Conservation (phyloP, 2,888 invertebrate genomes). For the Campopleginae sp. region DNA sequence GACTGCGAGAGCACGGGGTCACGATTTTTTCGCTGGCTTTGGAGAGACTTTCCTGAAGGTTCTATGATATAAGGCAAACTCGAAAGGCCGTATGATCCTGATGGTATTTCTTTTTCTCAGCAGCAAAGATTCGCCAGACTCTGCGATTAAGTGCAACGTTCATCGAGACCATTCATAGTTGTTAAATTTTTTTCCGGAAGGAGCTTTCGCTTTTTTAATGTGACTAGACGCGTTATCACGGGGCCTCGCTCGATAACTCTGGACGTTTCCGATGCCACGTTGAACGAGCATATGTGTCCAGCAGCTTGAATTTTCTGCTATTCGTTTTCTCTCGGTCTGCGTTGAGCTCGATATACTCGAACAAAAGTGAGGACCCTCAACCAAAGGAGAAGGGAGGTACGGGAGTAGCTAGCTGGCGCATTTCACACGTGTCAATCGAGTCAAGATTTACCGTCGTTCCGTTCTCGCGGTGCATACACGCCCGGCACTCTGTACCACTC, state of each 20-base stretch:
- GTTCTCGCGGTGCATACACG: slow-evolving; percentile 64
- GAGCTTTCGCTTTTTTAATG: not conserved
- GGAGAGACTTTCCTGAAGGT: slow-evolving; percentile 22
- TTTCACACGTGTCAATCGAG: slow-evolving; percentile 83
- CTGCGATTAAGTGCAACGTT: not conserved
- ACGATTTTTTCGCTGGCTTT: slow-evolving; percentile 38
- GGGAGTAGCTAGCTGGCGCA: slow-evolving; percentile 78
- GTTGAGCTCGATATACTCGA: slow-evolving; percentile 42
- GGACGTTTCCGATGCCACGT: slow-evolving; percentile 4
- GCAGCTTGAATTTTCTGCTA: slow-evolving; percentile 40
- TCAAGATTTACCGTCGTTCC: slow-evolving; percentile 80
- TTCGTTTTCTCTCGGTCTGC: slow-evolving; percentile 12
- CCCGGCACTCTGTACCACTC: slow-evolving; percentile 42
- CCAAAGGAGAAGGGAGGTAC: slow-evolving; percentile 36
- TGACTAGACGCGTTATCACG: not conserved
- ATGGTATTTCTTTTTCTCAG: slow-evolving; percentile 26
- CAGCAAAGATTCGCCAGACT: slow-evolving; percentile 1
- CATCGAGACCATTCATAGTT: not conserved
- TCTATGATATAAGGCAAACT: slow-evolving; percentile 17
- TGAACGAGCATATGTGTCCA: not conserved
- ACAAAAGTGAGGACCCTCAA: slow-evolving; percentile 49
- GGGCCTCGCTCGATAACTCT: not conserved
- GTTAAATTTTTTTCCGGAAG: not conserved
- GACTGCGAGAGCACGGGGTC: slow-evolving; percentile 28
- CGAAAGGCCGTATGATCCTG: slow-evolving; percentile 13